Percentiles rank a stretch among this genome's conserved stretches.
Evolutionary conservation across 2,113 vertebrate genomes (phyloP).

Genomic region (Mus musculus): DNA sequence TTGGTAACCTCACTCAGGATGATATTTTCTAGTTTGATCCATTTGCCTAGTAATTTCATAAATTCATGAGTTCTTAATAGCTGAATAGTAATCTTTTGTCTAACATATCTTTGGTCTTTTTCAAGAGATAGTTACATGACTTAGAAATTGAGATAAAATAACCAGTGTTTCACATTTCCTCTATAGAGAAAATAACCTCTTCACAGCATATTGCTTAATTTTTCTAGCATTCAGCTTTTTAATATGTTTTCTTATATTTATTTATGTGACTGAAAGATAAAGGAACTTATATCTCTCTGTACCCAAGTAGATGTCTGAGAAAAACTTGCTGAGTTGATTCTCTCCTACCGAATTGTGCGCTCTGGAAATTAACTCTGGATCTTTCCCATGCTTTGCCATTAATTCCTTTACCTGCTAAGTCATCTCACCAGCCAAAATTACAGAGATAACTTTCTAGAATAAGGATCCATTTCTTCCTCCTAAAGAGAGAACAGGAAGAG

Average conservation of each 20-base stretch:
- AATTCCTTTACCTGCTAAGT: neutral
- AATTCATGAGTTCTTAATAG: too few relatives aligned
- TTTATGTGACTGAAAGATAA: neutral
- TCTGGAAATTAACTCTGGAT: neutral
- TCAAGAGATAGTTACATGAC: neutral
- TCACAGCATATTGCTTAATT: neutral
- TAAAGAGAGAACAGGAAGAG: neutral
- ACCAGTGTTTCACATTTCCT: neutral
- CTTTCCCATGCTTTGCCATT: rapidly evolving
- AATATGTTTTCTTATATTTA: neutral
- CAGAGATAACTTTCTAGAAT: neutral
- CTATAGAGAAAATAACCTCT: neutral
- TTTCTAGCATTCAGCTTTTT: neutral
- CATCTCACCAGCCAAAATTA: neutral
- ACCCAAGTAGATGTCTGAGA: neutral
- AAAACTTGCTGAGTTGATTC: neutral
- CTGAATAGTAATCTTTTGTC: too few relatives aligned
- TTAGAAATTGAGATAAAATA: neutral
- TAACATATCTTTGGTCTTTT: neutral
- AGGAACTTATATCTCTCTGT: neutral
- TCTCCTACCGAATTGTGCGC: neutral
- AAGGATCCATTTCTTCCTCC: neutral
- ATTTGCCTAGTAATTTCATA: too few relatives aligned
- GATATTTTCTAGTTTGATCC: too few relatives aligned
- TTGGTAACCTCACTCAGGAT: too few relatives aligned